These are phyloP conservation scores for Merops nubicus DNA, from an alignment of 2,113 vertebrate genomes.

Conservation along the genomic window DNA sequence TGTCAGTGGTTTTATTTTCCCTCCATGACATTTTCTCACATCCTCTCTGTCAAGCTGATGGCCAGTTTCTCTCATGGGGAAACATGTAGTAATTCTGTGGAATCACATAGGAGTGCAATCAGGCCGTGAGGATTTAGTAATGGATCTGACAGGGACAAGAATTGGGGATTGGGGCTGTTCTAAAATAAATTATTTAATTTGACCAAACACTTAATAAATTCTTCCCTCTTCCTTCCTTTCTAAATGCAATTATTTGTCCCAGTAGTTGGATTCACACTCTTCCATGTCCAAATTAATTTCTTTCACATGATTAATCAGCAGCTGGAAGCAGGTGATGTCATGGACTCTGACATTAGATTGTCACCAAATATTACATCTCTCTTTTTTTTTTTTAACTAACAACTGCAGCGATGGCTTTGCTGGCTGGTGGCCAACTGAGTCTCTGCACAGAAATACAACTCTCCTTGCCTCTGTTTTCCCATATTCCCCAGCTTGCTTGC, in stretches of 20 bases:
- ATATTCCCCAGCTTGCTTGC: background rate
- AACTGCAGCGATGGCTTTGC: background rate
- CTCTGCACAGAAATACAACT: background rate
- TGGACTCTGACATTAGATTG: background rate
- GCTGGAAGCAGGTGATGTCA: constrained; percentile 1
- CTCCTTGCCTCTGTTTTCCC: background rate
- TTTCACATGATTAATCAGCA: constrained; percentile 9
- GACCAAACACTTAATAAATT: background rate
- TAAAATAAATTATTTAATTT: background rate
- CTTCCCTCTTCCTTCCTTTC: background rate
- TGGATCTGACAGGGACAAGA: background rate
- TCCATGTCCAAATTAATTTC: background rate
- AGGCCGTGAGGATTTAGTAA: background rate
- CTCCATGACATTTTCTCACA: background rate
- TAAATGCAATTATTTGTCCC: background rate
- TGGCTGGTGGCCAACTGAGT: background rate
- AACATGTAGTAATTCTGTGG: background rate
- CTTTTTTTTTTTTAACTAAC: background rate
- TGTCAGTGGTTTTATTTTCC: background rate
- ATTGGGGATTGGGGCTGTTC: background rate
- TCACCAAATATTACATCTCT: background rate
- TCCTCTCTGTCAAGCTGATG: background rate
- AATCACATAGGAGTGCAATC: background rate
- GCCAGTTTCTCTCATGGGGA: background rate
- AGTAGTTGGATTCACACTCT: background rate